Percentiles rank a stretch among this genome's conserved stretches.
Conservation (phyloP, 2,113 vertebrate genomes). For the Tenrec ecaudatus region DNA sequence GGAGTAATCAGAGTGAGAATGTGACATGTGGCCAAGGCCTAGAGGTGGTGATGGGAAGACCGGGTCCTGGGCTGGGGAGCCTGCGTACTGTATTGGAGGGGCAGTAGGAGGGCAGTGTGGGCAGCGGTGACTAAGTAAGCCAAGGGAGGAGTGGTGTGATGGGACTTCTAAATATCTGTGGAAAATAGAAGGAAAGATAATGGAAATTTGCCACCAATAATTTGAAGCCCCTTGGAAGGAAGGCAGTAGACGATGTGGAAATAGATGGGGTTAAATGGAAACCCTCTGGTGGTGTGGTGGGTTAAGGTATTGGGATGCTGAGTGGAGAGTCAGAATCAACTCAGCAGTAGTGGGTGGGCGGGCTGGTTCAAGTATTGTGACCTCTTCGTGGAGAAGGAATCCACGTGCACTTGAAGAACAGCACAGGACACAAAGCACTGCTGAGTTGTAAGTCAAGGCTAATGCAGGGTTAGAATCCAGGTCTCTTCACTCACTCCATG, state of each 20-base stretch:
- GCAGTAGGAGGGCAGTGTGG: not conserved
- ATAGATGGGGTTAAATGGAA: not conserved
- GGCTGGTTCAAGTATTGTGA: not conserved
- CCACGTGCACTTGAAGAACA: not conserved
- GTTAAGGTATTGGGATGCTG: too few species aligned
- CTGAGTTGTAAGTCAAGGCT: not conserved
- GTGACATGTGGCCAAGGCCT: not conserved
- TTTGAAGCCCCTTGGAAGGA: too few species aligned
- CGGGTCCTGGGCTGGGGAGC: not conserved
- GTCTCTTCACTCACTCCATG: not conserved
- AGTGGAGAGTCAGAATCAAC: too few species aligned
- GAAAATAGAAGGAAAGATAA: too few species aligned
- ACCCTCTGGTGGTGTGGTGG: too few species aligned
- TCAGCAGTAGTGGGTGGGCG: too few species aligned
- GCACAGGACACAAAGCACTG: not conserved
- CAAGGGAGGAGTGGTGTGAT: not conserved
- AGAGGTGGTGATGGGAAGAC: not conserved
- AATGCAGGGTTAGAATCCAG: not conserved
- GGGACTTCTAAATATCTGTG: too few species aligned
- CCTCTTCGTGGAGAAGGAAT: not conserved
- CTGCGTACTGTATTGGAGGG: not conserved
- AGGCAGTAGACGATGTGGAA: not conserved
- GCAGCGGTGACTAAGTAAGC: not conserved
- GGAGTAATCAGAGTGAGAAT: not conserved
- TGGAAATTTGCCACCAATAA: too few species aligned